These are phyloP conservation scores for Cyclargus thomasi DNA, from an alignment of 1,140 invertebrate species.

Conservation along the genomic window DNA sequence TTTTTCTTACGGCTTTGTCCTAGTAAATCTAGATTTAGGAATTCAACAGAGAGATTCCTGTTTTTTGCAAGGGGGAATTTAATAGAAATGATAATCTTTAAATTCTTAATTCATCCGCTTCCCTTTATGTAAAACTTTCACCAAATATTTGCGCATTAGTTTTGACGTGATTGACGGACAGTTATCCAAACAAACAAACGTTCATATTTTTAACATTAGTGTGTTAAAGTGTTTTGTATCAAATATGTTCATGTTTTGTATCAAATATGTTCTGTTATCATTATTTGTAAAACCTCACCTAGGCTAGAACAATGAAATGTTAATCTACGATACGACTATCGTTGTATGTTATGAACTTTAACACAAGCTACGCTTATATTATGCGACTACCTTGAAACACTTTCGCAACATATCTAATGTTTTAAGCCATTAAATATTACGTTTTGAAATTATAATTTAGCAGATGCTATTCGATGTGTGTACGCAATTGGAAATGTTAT, in stretches of 20 bases:
- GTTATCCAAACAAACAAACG: too few species aligned
- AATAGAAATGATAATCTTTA: too few species aligned
- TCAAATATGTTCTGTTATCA: neutral
- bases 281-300: neutral
- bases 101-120: too few species aligned
- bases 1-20: too few species aligned
- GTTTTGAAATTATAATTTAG: conserved; percentile 2
- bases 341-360: neutral
- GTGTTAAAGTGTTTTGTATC: neutral
- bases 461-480: too few species aligned
- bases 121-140: too few species aligned
- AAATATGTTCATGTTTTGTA: neutral
- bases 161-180: too few species aligned
- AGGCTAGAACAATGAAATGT: neutral
- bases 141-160: too few species aligned
- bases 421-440: neutral
- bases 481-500: too few species aligned
- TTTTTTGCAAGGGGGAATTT: too few species aligned
- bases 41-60: too few species aligned
- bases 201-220: too few species aligned
- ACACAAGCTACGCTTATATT: conserved; percentile 19
- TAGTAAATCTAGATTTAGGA: neutral
- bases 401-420: conserved; percentile 23
- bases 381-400: conserved; percentile 38
- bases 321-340: neutral